A percentile compares a stretch with the other conserved stretches of the same genome.
phyloP scores from a whole-genome alignment of 2,888 invertebrate species.

The Gnatocerus cornutus region DNA sequence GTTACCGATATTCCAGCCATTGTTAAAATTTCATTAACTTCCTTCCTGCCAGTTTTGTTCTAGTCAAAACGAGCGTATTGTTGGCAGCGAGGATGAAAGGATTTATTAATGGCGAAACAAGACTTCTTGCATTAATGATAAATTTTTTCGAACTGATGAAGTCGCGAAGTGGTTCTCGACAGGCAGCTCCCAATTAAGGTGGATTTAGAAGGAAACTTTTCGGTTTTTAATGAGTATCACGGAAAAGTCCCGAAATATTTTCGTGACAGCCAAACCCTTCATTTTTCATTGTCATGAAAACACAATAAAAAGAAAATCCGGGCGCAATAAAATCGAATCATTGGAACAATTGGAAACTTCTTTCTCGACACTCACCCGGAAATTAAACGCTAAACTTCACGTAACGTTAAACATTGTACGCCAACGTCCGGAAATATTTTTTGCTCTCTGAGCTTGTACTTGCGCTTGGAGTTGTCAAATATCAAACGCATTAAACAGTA shows the following conservation, averaged over 20 bases:
- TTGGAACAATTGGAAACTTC: constrained; percentile 6
- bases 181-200: constrained; percentile 3
- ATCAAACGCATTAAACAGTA: too few relatives aligned
- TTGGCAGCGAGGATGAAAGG: neutral
- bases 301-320: constrained; percentile 1
- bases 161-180: neutral
- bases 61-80: neutral
- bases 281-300: neutral
- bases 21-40: constrained; percentile 22
- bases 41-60: constrained; percentile 4
- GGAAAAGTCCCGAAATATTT: too few relatives aligned
- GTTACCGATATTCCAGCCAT: constrained; percentile 28
- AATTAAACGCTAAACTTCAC: constrained; percentile 29
- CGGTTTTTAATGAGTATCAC: neutral
- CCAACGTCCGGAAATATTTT: too few relatives aligned
- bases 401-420: neutral
- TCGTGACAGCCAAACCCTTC: too few relatives aligned
- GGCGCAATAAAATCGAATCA: constrained; percentile 7
- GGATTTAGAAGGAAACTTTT: constrained; percentile 7
- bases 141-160: too few relatives aligned
- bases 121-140: neutral
- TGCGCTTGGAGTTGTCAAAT: too few relatives aligned
- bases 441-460: too few relatives aligned
- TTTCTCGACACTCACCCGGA: constrained; percentile 7
- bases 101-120: neutral